phyloP scores from a whole-genome alignment of 2,113 vertebrate genomes.

The Atractosteus spatula region DNA sequence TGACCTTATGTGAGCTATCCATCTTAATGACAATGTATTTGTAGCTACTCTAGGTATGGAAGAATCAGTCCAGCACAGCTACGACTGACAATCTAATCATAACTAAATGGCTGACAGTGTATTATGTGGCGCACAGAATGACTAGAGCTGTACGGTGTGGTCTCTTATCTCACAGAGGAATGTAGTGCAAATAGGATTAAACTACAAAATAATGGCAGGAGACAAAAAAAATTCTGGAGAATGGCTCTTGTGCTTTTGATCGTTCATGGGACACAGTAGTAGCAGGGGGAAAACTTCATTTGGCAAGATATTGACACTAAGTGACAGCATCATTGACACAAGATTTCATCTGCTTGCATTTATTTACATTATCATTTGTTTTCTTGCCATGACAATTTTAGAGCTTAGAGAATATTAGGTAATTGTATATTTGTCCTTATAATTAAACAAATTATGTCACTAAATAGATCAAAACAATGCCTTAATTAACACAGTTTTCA shows the following conservation, averaged over 20 bases:
- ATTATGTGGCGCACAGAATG: slow-evolving; percentile 51
- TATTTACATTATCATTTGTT: slow-evolving; percentile 12
- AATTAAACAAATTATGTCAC: no score
- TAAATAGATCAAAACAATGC: no score
- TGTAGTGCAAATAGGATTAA: slow-evolving; percentile 55
- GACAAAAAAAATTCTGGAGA: slow-evolving; percentile 40
- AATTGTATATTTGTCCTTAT: neutral
- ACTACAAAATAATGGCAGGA: slow-evolving; percentile 42
- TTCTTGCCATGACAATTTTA: slow-evolving; percentile 23
- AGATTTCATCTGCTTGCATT: slow-evolving; percentile 16
- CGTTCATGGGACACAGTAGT: slow-evolving; percentile 16
- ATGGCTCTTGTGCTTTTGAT: slow-evolving; percentile 16
- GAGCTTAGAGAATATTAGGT: neutral
- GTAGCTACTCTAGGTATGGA: slow-evolving; percentile 19
- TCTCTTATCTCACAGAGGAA: slow-evolving; percentile 51
- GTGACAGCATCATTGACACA: slow-evolving; percentile 10
- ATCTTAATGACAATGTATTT: slow-evolving; percentile 23
- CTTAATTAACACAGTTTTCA: no score
- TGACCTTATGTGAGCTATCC: neutral
- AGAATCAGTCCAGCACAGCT: slow-evolving; percentile 28
- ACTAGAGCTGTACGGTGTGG: slow-evolving; percentile 52
- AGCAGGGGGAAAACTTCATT: slow-evolving; percentile 10
- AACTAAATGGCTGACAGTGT: slow-evolving; percentile 44
- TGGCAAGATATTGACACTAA: slow-evolving; percentile 11
- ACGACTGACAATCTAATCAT: slow-evolving; percentile 62